A percentile compares a stretch with the other conserved stretches of the same genome.
These are phyloP conservation scores for Plagodis pulveraria DNA, from an alignment of 2,888 invertebrate genomes.

Conservation along the genomic window DNA sequence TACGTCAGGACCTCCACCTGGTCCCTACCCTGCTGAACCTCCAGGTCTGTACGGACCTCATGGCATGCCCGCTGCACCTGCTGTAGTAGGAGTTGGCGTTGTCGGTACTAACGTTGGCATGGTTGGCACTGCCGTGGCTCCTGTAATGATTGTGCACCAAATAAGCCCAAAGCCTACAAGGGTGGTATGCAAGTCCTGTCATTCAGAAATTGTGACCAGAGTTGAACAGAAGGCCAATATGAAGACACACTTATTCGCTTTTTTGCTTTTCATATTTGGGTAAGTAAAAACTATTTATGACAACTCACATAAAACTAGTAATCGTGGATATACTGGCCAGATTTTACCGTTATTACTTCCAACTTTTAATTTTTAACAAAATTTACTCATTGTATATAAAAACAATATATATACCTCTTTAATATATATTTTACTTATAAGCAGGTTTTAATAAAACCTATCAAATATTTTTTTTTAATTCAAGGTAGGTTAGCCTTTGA, in stretches of 20 bases:
- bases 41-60: background rate
- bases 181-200: constrained; percentile 66
- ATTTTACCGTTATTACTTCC: too few species aligned
- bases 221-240: constrained; percentile 61
- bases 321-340: too few species aligned
- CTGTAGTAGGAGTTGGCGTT: background rate
- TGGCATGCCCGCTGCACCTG: background rate
- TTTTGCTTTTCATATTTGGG: constrained; percentile 43
- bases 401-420: too few species aligned
- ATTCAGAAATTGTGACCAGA: constrained; percentile 64
- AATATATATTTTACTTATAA: too few species aligned
- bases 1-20: background rate
- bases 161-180: constrained; percentile 41
- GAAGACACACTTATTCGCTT: constrained; percentile 52
- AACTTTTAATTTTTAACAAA: too few species aligned
- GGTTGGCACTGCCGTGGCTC: constrained; percentile 2
- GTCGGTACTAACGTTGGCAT: constrained; percentile 5
- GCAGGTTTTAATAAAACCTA: too few species aligned
- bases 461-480: too few species aligned
- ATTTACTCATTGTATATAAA: too few species aligned
- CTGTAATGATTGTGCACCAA: constrained; percentile 32
- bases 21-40: background rate
- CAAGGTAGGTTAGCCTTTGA: too few species aligned
- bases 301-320: too few species aligned
- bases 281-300: constrained; percentile 1